A percentile compares a stretch with the other conserved stretches of the same genome.
Conservation (phyloP, 2,113 vertebrate genomes). For the Serinus canaria region DNA sequence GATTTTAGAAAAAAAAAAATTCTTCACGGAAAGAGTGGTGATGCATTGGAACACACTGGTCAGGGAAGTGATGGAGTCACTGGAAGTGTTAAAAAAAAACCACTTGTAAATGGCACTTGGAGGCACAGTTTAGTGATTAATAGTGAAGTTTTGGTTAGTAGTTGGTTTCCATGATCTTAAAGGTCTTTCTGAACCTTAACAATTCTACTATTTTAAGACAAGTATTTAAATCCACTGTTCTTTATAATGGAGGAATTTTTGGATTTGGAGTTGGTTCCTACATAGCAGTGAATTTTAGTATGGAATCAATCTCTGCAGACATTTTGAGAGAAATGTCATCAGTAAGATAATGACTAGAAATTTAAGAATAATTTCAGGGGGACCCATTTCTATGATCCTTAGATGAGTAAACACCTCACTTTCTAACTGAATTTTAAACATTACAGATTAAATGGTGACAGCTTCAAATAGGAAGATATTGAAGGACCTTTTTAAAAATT, state of each 20-base stretch:
- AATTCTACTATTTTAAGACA: not conserved
- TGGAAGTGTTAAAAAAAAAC: not conserved
- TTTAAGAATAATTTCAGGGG: not conserved
- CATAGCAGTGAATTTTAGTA: not conserved
- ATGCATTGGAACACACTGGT: not conserved
- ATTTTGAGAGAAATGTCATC: not conserved
- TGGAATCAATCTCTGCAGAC: not conserved
- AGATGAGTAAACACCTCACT: not conserved
- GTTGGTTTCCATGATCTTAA: not conserved
- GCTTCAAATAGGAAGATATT: not conserved
- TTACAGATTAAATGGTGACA: not conserved
- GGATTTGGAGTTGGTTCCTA: not conserved
- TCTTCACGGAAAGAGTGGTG: not conserved
- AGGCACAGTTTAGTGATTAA: not conserved
- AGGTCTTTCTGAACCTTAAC: not conserved
- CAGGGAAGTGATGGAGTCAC: not conserved
- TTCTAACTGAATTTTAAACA: not conserved
- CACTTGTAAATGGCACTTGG: not conserved
- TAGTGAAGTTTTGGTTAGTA: rapidly evolving
- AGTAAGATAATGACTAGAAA: not conserved
- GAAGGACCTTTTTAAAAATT: not conserved
- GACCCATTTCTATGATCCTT: not conserved
- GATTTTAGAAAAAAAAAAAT: not conserved
- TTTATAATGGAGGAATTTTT: not conserved
- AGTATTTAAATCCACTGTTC: not conserved